Conservation (phyloP, 2,888 invertebrate genomes). For the Baccha elongata region DNA sequence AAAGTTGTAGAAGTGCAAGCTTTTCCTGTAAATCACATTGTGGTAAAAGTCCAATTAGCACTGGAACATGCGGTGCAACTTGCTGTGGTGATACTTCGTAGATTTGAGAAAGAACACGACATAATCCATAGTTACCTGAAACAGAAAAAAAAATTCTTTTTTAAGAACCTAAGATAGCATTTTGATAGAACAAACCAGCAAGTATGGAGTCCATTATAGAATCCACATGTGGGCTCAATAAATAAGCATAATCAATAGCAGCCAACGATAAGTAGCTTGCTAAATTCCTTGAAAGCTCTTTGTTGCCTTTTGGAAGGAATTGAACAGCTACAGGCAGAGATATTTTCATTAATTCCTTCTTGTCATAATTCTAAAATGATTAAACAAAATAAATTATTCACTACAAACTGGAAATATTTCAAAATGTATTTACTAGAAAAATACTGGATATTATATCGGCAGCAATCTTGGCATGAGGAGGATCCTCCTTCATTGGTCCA, state of each 20-base stretch:
- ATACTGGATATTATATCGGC: slow-evolving; percentile 97
- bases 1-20: slow-evolving; percentile 91
- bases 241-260: slow-evolving; percentile 93
- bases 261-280: slow-evolving; percentile 96
- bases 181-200: slow-evolving; percentile 85
- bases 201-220: slow-evolving; percentile 95
- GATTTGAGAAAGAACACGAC: slow-evolving; percentile 94
- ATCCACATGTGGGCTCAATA: slow-evolving; percentile 93
- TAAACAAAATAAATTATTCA: neutral
- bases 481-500: slow-evolving; percentile 90
- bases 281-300: slow-evolving; percentile 94
- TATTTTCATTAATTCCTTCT: slow-evolving; percentile 84
- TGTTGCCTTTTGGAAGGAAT: slow-evolving; percentile 94
- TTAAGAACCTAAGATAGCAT: neutral
- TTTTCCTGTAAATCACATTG: slow-evolving; percentile 94
- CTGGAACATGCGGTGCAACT: slow-evolving; percentile 92
- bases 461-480: slow-evolving; percentile 97
- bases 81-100: slow-evolving; percentile 94
- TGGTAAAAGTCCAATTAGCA: slow-evolving; percentile 89
- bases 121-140: slow-evolving; percentile 93
- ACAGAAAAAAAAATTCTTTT: slow-evolving; percentile 54
- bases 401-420: neutral
- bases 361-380: slow-evolving; percentile 84
- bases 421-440: slow-evolving; percentile 88
- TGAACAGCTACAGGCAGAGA: slow-evolving; percentile 95